These are phyloP conservation scores for Syngnathus acus DNA, from an alignment of 2,797 vertebrate species.

Conservation along the genomic window DNA sequence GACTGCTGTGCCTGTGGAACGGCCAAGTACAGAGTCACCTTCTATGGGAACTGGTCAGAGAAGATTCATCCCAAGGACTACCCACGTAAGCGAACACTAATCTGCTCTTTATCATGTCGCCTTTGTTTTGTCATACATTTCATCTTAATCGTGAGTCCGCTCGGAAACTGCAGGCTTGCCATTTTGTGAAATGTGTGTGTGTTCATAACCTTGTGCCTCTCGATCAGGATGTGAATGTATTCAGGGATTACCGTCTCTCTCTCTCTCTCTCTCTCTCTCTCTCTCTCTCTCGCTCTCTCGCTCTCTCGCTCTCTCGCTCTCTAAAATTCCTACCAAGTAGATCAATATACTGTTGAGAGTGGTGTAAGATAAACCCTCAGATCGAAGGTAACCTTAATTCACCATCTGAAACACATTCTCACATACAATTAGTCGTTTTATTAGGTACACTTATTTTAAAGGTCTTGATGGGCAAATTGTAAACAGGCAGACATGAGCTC, in stretches of 20 bases:
- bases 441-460: neutral
- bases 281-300: no score
- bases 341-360: constrained; percentile 73
- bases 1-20: constrained; percentile 96
- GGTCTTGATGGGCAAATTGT: neutral
- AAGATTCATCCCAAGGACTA: constrained; percentile 95
- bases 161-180: constrained; percentile 1
- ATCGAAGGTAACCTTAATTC: constrained; percentile 56
- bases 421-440: neutral
- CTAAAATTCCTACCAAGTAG: constrained; percentile 50
- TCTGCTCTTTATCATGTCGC: constrained; percentile 2
- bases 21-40: constrained; percentile 95
- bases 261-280: no score
- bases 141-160: neutral
- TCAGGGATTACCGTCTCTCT: constrained; percentile 51
- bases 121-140: neutral
- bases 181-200: constrained; percentile 11
- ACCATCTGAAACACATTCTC: constrained; percentile 33
- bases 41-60: constrained; percentile 97
- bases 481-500: neutral
- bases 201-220: constrained; percentile 61
- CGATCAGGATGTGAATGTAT: constrained; percentile 63
- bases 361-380: constrained; percentile 64
- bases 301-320: constrained; percentile 21
- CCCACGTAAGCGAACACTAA: constrained; percentile 78